Conservation (phyloP, 2,797 vertebrate genomes). For the Cetoscarus ocellatus region DNA sequence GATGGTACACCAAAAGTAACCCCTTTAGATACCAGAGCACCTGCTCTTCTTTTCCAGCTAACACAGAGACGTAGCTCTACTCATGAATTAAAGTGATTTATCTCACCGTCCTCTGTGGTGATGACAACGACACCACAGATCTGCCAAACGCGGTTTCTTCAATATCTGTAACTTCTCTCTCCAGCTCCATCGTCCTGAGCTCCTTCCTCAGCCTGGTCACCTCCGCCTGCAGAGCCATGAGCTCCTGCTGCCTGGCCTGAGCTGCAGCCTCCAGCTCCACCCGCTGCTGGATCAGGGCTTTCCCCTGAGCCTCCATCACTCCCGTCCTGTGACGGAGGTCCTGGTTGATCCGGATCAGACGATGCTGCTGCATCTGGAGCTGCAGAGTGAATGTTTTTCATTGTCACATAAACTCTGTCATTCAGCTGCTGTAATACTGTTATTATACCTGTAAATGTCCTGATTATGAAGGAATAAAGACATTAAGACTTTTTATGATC, state of each 20-base stretch:
- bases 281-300: slow-evolving; percentile 91
- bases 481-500: too few species aligned
- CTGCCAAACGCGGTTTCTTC: slow-evolving; percentile 17
- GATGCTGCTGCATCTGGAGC: slow-evolving; percentile 94
- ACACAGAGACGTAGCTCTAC: neutral
- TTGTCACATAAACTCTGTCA: too few species aligned
- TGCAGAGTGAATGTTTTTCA: slow-evolving; percentile 46
- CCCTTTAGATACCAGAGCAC: slow-evolving; percentile 10
- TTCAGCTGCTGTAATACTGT: too few species aligned
- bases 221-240: slow-evolving; percentile 84
- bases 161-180: slow-evolving; percentile 44
- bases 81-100: neutral
- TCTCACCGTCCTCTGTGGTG: slow-evolving; percentile 48
- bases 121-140: slow-evolving; percentile 14
- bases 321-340: slow-evolving; percentile 90
- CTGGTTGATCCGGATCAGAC: slow-evolving; percentile 93
- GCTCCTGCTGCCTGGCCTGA: slow-evolving; percentile 91
- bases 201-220: slow-evolving; percentile 85
- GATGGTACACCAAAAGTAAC: slow-evolving; percentile 37
- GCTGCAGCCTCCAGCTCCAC: slow-evolving; percentile 90
- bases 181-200: slow-evolving; percentile 73
- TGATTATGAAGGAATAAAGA: too few species aligned
- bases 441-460: too few species aligned
- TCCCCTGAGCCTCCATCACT: slow-evolving; percentile 91
- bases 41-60: neutral